Evolutionary conservation across 2,797 vertebrate genomes (phyloP), one percentile per base, ranked within the genome.

Genomic region (Notoglanidium macrostoma): DNA sequence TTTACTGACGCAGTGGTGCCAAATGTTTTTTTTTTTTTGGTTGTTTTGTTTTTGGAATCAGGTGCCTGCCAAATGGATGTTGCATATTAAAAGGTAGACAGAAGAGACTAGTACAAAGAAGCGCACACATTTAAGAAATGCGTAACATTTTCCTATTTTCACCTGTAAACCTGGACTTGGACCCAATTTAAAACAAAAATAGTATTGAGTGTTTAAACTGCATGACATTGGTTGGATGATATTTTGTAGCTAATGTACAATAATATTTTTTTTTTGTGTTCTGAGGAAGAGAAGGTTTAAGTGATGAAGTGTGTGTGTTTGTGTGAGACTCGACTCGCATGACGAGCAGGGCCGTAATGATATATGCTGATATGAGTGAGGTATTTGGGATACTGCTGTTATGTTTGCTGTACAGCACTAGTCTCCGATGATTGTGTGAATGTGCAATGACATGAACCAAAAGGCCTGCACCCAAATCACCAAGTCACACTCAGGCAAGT

Each of bases 321-420:
- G 29, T 35, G 35, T 35, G 35, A 35, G 35, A 35, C 35, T 35
- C 35, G 35, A 35, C 35, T 35, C 35, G 35, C 35, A 35, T 35
- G 35, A 35, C 35, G 35, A 35, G 35, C 35, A 78, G 51, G 76
- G 1, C 29, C 9, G 0, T 55, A 5, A 21, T 55, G 19, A 35
- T 35, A 57, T 35, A 17, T 35, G 19, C 3, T 79, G 32, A 10
- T 57, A 29, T 57, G 54, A 59, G 54, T 79, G 51, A 79, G 77
- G 55, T 40, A 79, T 79, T 79, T 79, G 77, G 32, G 77, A 79
- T 29, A 26, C 32, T 26, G 77, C 55, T 26, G 32, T 26, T 79
- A 79, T 79, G 32, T 59, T 59, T 79, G 77, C 32, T 79, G 19
- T 23, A 79, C 54, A 35, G 19, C 19, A 59, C 77, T 40, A 79